Base-by-base conservation (phyloP, 2,888 invertebrate genomes). In the Andrena hattorfiana region DNA sequence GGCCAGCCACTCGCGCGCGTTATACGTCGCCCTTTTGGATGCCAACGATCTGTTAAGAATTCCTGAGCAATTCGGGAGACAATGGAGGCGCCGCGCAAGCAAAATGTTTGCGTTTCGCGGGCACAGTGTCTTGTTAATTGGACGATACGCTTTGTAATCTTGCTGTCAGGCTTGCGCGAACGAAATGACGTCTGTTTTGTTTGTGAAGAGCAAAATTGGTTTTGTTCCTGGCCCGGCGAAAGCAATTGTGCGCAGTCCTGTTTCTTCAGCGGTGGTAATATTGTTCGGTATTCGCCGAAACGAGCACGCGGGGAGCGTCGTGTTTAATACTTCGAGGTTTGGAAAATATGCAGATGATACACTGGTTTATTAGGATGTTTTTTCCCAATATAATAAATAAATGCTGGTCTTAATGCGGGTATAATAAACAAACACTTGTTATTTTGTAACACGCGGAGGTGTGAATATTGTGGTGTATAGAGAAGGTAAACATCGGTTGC, bases 201-300 rank as follows among this genome's bases (percentile, higher is more conserved):
- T 69, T 26, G 51, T 20, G 51, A 56, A 26, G 56, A 56, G 69
- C 56, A 32, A 68, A 54, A 68, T 54, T 35, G 69, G 69, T 59
- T 42, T 23, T 56, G 35, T 32, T 56, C 56, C 42, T 59, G n/a
- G 2, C n/a, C 10, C n/a, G 56, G 20, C 3, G 56, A 56, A 28
- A 69, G 35, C 56, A 59, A 69, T 69, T 42, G 8, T 56, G n/a
- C n/a, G n/a, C 35, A 13, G 7, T 26, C 26, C 56, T 26, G 23
- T 42, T 69, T 10, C 26, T 59, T 16, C 35, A 2, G 28, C 0
- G 42, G 23, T 42, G 20, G 26, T 56, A 59, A 69, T 59, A 35
- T 26, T n/a, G 42, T 42, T 56, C 26, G 10, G 54, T 23, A 32
- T 56, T 32, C 68, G 68, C 26, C 7, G 10, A 51, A 68, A 13